Conservation (phyloP, 1,140 invertebrate genomes). For the Sipha flava region DNA sequence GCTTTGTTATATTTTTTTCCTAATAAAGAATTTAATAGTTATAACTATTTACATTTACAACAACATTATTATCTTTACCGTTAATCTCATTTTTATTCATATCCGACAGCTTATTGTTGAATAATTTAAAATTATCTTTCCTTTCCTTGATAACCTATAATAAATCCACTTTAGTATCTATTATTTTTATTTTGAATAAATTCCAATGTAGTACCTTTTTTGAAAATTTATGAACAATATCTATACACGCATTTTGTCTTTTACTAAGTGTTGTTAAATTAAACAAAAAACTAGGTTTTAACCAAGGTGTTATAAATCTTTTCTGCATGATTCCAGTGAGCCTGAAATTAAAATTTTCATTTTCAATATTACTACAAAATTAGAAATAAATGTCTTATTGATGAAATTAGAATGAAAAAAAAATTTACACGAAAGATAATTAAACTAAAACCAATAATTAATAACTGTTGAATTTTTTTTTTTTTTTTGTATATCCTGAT, state of each 20-base stretch:
- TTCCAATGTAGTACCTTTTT: conserved; percentile 40
- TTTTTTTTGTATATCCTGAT: no score
- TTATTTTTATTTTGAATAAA: no score
- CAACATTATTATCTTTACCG: neutral
- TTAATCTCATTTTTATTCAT: conserved; percentile 18
- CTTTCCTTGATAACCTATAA: conserved; percentile 45
- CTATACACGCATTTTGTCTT: conserved; percentile 48
- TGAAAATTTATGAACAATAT: conserved; percentile 54
- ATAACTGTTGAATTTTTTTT: no score
- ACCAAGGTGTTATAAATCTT: conserved; percentile 52
- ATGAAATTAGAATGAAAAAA: no score
- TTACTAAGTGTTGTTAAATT: conserved; percentile 47
- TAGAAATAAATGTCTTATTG: no score
- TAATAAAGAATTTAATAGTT: no score
- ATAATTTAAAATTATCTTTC: conserved; percentile 40
- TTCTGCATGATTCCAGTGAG: conserved; percentile 43
- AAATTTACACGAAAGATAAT: no score
- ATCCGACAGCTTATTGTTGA: neutral
- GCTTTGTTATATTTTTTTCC: conserved; percentile 42
- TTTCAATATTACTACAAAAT: no score
- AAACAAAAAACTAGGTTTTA: conserved; percentile 51
- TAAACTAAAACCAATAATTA: no score
- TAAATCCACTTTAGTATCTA: no score
- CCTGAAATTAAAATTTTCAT: conserved; percentile 38
- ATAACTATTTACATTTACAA: no score